Percentiles rank a stretch among this genome's conserved stretches.
These are phyloP conservation scores for Carterocephalus palaemon DNA, from an alignment of 2,888 invertebrate species.

Conservation along the genomic window DNA sequence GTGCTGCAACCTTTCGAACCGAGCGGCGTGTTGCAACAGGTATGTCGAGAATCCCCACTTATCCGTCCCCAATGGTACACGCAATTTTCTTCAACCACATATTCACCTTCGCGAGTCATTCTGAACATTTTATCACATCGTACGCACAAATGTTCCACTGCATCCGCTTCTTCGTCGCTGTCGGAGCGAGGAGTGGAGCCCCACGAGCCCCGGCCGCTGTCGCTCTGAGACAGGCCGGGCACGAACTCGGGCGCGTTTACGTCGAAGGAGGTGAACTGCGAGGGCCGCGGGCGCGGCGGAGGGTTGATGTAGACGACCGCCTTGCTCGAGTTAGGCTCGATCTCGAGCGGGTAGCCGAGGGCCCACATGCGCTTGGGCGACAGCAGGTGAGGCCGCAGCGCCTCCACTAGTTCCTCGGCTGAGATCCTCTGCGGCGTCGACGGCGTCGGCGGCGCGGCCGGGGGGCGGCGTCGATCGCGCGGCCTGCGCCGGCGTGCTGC, in stretches of 20 bases:
- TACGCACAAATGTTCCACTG: slow-evolving; percentile 82
- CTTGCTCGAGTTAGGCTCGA: slow-evolving; percentile 78
- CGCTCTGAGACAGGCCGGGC: slow-evolving; percentile 74
- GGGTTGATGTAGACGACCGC: slow-evolving; percentile 82
- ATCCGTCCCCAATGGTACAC: slow-evolving; percentile 93
- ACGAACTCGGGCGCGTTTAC: slow-evolving; percentile 84
- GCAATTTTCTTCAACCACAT: slow-evolving; percentile 86
- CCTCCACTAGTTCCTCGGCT: slow-evolving; percentile 76
- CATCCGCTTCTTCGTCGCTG: slow-evolving; percentile 77
- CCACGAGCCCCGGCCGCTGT: slow-evolving; percentile 76
- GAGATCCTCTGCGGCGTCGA: slow-evolving; percentile 72
- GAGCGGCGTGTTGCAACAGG: slow-evolving; percentile 80
- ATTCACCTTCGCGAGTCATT: slow-evolving; percentile 84
- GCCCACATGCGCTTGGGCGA: slow-evolving; percentile 80
- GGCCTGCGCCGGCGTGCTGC: slow-evolving; percentile 68
- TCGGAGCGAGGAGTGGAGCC: slow-evolving; percentile 78
- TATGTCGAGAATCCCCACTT: slow-evolving; percentile 76
- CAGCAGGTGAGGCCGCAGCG: slow-evolving; percentile 81
- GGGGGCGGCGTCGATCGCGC: slow-evolving; percentile 69
- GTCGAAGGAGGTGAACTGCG: slow-evolving; percentile 72
- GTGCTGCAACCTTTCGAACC: slow-evolving; percentile 82
- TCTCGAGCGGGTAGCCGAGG: slow-evolving; percentile 86
- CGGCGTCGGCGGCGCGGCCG: slow-evolving; percentile 56
- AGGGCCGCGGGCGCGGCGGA: slow-evolving; percentile 65
- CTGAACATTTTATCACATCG: slow-evolving; percentile 86